These are phyloP conservation scores for Drosophila helvetica DNA, from an alignment of 2,888 invertebrate genomes.

Conservation along the genomic window DNA sequence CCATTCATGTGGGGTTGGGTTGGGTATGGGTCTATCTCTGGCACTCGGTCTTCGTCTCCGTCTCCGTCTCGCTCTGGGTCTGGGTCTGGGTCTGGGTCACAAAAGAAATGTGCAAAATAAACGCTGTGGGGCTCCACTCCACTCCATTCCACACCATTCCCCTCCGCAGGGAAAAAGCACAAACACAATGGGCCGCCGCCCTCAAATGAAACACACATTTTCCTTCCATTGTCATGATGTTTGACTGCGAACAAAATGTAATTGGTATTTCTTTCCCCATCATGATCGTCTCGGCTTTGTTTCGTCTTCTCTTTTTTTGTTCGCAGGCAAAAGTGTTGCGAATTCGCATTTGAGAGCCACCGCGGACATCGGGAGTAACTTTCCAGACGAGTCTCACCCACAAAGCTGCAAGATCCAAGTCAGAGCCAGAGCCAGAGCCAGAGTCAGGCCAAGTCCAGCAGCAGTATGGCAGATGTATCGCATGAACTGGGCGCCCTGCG, in stretches of 20 bases:
- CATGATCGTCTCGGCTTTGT: conserved; percentile 18
- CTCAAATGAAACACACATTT: conserved; percentile 66
- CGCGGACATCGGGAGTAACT: conserved; percentile 6
- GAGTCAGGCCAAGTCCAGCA: conserved; percentile 39
- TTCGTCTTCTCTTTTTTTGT: conserved; percentile 1
- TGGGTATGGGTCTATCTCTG: conserved; percentile 15
- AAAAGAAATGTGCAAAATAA: conserved; percentile 43
- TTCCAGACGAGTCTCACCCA: conserved; percentile 27
- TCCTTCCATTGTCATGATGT: conserved; percentile 63
- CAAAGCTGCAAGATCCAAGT: conserved; percentile 46
- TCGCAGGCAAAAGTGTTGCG: conserved; percentile 34
- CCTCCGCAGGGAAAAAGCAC: conserved; percentile 1
- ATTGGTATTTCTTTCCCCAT: conserved; percentile 43
- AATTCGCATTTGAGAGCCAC: conserved; percentile 10
- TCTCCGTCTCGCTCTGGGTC: conserved; percentile 9
- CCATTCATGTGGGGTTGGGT: not conserved
- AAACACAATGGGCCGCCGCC: conserved; percentile 62
- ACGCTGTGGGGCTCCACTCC: conserved; percentile 30
- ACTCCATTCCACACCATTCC: conserved; percentile 1
- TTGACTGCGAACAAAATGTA: conserved; percentile 34
- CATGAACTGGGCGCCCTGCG: conserved; percentile 83
- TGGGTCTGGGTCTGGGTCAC: conserved; percentile 36
- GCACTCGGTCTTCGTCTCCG: not conserved
- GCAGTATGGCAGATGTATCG: conserved; percentile 83
- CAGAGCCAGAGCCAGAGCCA: conserved; percentile 12